Base-by-base conservation (phyloP, 2,888 invertebrate genomes). In the Drosophila rellima region DNA sequence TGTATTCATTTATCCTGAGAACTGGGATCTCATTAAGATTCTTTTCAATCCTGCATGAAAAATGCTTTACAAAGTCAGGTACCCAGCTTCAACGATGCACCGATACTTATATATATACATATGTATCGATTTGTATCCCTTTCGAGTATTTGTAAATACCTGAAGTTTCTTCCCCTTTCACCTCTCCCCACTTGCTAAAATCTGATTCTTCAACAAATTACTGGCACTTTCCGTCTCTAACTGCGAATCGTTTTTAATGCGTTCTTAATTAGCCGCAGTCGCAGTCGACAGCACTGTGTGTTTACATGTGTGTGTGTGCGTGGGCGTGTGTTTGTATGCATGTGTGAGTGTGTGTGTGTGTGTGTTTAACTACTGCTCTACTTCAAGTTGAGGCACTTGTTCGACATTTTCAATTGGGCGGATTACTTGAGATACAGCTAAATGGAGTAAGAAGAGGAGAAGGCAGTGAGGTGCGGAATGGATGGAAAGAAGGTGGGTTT, bases 391-490 rank as follows among this genome's bases (percentile, higher is more conserved):
- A 52, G 78, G 87, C 84, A 87, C 75, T 82, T 81, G 75, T 82
- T 84, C 85, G 78, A 82, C 78, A 78, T 82, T 87, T 80, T 78
- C 80, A 87, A 82, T 82, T 87, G 83, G 86, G 78, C 57, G 68
- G 80, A 78, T 80, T 85, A 75, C 82, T 78, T 79, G 68, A 85
- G 80, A 65, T 79, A 82, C 62, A 73, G 51, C 37, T 45, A 35
- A 69, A 64, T 33, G 31, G 18, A 15, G 29, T 13, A 37, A 37
- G 20, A 54, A 35, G 45, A 18, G 51, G 39, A 26, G 44, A 10
- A 64, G 47, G 39, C 26, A 42, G 17, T 11, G 17, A 23, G 3
- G 20, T 13, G 11, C 3, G 18, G 1, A 10, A 40, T 11, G 18
- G 10, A 26, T 7, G 8, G n/a, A 4, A 7, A 23, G 7, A 3